These are phyloP conservation scores for Orchestia grillus DNA, from an alignment of 1,140 invertebrate species.

Conservation along the genomic window DNA sequence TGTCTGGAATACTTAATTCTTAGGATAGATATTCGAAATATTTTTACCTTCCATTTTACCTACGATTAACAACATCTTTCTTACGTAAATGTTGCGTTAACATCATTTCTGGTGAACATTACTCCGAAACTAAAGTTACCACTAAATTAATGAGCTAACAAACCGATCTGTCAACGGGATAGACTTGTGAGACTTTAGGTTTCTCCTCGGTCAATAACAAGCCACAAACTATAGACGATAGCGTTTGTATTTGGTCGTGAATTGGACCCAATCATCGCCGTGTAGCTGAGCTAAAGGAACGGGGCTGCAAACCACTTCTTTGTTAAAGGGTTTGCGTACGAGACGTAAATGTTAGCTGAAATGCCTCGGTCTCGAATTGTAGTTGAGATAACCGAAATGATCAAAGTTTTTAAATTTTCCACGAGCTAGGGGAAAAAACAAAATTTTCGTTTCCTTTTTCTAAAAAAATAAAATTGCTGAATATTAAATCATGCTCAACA, in stretches of 20 bases:
- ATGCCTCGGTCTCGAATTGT: neutral
- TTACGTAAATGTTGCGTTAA: neutral
- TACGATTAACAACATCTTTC: neutral
- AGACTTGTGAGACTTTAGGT: neutral
- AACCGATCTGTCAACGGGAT: neutral
- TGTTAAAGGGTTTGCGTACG: too few relatives aligned
- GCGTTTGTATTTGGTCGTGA: neutral
- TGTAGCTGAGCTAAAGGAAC: neutral
- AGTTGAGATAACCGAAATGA: neutral
- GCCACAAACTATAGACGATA: neutral
- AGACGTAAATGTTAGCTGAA: neutral
- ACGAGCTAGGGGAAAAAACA: too few relatives aligned
- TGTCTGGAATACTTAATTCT: neutral
- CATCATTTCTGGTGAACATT: neutral
- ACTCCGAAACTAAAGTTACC: neutral
- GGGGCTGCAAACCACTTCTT: neutral
- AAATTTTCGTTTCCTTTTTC: too few relatives aligned
- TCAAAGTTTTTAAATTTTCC: too few relatives aligned
- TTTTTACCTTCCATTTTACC: too few relatives aligned
- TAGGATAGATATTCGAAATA: too few relatives aligned
- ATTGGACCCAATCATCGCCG: neutral
- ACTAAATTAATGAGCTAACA: neutral
- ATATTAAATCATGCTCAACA: too few relatives aligned
- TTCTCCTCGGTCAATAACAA: neutral
- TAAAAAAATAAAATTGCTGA: too few relatives aligned